A percentile compares a stretch with the other conserved stretches of the same genome.
phyloP scores from a whole-genome alignment of 1,140 invertebrate genomes.

The Hypsibius dujardini region DNA sequence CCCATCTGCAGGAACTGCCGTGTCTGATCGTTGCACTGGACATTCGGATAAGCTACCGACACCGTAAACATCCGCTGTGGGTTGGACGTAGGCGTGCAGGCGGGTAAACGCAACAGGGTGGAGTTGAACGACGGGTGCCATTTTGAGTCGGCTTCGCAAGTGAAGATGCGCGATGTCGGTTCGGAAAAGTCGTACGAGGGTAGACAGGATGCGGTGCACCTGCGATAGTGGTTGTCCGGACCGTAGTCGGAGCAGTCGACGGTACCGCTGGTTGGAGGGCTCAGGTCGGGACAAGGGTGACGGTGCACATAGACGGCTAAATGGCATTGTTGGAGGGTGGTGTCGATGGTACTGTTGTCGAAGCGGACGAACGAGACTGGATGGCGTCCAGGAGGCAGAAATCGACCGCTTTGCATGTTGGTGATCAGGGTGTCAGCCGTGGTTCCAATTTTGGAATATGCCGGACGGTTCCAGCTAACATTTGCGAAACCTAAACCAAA shows the following conservation, averaged over 20 bases:
- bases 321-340: background rate
- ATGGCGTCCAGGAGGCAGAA: background rate
- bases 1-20: background rate
- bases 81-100: background rate
- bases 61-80: background rate
- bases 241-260: constrained; percentile 1
- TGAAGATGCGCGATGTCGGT: background rate
- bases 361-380: too few species aligned
- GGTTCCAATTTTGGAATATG: too few species aligned
- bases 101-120: background rate
- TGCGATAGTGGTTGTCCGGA: background rate
- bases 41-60: background rate
- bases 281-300: background rate
- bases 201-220: background rate
- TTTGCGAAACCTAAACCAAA: background rate
- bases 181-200: constrained; percentile 1
- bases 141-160: background rate
- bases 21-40: background rate
- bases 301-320: background rate
- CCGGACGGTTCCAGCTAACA: background rate
- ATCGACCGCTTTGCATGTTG: background rate
- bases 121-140: constrained; percentile 1
- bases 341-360: too few species aligned
- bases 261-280: background rate
- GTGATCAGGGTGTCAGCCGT: background rate